These are phyloP conservation scores for Tachina grossa DNA, from an alignment of 2,888 invertebrate genomes.

Conservation along the genomic window DNA sequence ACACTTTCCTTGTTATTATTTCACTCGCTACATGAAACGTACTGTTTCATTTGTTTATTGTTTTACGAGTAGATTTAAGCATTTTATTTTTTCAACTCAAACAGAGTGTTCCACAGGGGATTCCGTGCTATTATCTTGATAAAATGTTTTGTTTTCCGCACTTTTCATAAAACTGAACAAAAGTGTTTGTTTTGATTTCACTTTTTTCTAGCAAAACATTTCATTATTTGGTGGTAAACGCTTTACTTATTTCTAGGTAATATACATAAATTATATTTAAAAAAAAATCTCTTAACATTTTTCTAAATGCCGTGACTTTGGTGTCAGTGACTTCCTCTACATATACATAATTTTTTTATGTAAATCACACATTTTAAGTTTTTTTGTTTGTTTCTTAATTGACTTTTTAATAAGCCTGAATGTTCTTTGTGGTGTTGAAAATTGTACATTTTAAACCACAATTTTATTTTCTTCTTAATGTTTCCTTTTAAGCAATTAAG, in stretches of 20 bases:
- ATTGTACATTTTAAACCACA: constrained; percentile 39
- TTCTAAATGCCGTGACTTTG: background rate
- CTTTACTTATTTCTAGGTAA: background rate
- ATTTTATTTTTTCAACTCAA: constrained; percentile 46
- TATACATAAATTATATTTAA: background rate
- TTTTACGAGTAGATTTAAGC: constrained; percentile 36
- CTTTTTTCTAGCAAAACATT: constrained; percentile 23
- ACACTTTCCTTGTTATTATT: constrained; percentile 18
- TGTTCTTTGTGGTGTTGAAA: background rate
- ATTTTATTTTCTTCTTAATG: constrained; percentile 39
- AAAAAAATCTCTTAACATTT: background rate
- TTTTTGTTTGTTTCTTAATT: background rate
- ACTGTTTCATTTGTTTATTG: constrained; percentile 51
- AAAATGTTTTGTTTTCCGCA: constrained; percentile 51
- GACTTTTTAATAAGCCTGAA: constrained; percentile 4
- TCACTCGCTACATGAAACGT: constrained; percentile 34
- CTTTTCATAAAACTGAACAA: constrained; percentile 27
- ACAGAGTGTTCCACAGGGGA: constrained; percentile 42
- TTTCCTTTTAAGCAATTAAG: constrained; percentile 61
- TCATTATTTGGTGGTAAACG: constrained; percentile 10
- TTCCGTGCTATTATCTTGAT: constrained; percentile 62
- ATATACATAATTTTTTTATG: background rate
- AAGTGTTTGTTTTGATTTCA: constrained; percentile 40
- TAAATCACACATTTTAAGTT: background rate
- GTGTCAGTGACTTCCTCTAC: background rate